Conservation (phyloP, 2,113 vertebrate genomes). For the Eurystomus gularis region DNA sequence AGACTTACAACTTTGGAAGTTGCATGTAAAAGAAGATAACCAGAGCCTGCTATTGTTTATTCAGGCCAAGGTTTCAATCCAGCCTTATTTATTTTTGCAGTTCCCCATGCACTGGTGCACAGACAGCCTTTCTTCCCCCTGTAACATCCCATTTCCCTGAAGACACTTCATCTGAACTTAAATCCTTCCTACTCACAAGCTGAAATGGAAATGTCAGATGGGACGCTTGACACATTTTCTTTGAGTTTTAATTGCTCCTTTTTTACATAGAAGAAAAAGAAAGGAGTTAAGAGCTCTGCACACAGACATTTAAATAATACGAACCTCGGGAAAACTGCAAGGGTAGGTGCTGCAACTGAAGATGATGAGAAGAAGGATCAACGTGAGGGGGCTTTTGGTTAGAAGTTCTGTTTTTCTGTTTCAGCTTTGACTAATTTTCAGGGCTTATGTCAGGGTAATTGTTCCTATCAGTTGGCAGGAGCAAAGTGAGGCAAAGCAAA, state of each 20-base stretch:
- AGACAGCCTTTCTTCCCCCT: not conserved
- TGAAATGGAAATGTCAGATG: not conserved
- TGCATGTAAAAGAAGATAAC: not conserved
- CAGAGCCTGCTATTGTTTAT: not conserved
- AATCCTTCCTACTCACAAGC: not conserved
- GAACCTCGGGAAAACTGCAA: not conserved
- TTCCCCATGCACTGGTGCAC: not conserved
- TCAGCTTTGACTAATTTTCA: not conserved
- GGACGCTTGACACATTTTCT: not conserved
- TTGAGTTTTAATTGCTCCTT: not conserved
- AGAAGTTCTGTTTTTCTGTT: not conserved
- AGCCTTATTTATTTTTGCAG: not conserved
- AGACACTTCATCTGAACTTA: not conserved
- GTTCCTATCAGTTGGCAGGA: not conserved
- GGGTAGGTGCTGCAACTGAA: not conserved
- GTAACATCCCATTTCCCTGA: not conserved
- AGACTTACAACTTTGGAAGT: not conserved
- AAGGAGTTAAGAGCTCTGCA: not conserved
- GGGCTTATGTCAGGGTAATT: not conserved
- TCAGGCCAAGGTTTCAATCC: not conserved
- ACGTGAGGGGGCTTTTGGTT: not conserved
- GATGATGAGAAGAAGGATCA: not conserved
- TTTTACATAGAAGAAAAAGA: not conserved
- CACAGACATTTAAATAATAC: not conserved
- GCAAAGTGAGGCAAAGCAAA: not conserved